Evolutionary conservation across 2,888 invertebrate species (phyloP), one percentile per base, ranked within the genome.

Genomic region (Atrina japonica): DNA sequence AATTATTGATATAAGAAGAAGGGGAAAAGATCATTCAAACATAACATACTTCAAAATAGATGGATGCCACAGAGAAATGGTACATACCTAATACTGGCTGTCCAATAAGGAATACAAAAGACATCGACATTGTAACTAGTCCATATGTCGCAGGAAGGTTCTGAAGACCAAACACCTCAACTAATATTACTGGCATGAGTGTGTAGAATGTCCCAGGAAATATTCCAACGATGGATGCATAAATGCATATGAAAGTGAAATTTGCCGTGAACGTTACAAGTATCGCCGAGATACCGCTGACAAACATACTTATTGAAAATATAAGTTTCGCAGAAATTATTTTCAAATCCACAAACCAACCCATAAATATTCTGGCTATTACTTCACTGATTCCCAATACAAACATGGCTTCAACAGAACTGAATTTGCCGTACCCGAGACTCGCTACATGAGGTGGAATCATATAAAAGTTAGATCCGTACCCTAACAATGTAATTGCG

Each of bases 401-500:
- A 0, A 95, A 95, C 3, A 95, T 66, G 18, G 60, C 66, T 3
- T 71, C 47, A 16, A 59, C 70, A 9, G 71, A 66, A 45, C 69
- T 35, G 23, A 9, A 23, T 18, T 69, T 93, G 40, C 91, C 92
- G 73, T 94, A 93, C 43, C 95, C 95, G 0, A 94, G 92, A 11
- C 70, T 61, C 43, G 94, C 93, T 0, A 94, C 94, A 84, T 94
- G 94, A 0, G 95, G 94, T 0, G 95, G 95, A 52, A 95, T 90
- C 84, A 95, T 95, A 89, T 95, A 95, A 2, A 95, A 88, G 85
- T 95, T 94, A 87, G 95, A 95, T 0, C 95, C 95, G 2, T 94
- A 95, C 14, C 95, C 95, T 21, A 94, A 94, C 0, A 95, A 94
- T 94, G 95, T 94, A 2, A 95, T 92, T 0, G 94, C 94, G 14